Conservation (phyloP, 1,140 invertebrate species). For the Anadara kagoshimensis region DNA sequence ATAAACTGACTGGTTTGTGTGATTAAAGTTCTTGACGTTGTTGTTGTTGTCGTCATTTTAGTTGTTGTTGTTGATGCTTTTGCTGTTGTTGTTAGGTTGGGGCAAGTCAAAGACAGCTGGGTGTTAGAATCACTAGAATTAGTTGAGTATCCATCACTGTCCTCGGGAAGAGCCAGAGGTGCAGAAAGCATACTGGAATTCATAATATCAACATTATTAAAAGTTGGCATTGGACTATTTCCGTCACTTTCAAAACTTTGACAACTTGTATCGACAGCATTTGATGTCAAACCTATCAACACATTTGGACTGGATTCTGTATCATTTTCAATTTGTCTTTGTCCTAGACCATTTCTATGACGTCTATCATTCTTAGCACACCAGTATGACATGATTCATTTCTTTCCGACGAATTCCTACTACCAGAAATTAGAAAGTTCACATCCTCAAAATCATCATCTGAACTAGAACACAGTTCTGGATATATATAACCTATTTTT, state of each 20-base stretch:
- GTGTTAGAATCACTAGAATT: constrained; percentile 30
- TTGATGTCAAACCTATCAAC: not conserved
- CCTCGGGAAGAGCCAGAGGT: constrained; percentile 37
- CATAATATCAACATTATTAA: not conserved
- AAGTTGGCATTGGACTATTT: not conserved
- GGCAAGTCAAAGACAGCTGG: no score
- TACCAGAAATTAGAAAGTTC: no score
- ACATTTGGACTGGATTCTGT: no score
- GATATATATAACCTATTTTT: constrained; percentile 31
- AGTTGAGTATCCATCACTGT: constrained; percentile 40
- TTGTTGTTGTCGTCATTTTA: not conserved
- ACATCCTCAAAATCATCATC: constrained; percentile 35
- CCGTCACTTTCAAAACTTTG: not conserved
- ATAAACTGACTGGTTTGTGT: no score
- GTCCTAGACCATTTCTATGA: no score
- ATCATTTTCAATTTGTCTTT: no score
- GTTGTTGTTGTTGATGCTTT: no score
- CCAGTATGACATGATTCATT: no score
- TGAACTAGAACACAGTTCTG: constrained; percentile 37
- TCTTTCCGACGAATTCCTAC: no score
- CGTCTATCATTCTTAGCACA: no score
- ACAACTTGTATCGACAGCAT: not conserved
- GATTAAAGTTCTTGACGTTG: no score
- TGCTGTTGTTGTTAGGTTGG: no score
- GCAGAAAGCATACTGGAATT: constrained; percentile 16